These are phyloP conservation scores for Brachymystax lenok DNA, from an alignment of 2,797 vertebrate species.

Conservation along the genomic window DNA sequence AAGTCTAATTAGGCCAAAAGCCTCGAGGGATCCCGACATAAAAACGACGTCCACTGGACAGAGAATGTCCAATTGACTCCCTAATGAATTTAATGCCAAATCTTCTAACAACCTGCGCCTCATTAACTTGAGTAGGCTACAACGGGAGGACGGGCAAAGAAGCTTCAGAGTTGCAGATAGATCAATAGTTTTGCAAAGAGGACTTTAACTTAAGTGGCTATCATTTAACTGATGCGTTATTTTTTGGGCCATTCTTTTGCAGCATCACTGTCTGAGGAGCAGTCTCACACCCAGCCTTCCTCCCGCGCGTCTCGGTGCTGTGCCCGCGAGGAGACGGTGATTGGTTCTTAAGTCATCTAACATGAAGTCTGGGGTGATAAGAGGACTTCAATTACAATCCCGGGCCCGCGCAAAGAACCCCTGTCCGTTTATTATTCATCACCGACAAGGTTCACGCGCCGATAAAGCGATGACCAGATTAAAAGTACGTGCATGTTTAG, in stretches of 20 bases:
- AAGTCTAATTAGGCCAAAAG: slow-evolving; percentile 64
- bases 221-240: slow-evolving; percentile 64
- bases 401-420: slow-evolving; percentile 42
- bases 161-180: slow-evolving; percentile 65
- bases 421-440: slow-evolving; percentile 82
- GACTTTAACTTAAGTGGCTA: slow-evolving; percentile 69
- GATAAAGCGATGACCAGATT: slow-evolving; percentile 56
- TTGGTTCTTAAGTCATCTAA: slow-evolving; percentile 72
- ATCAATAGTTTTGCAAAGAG: slow-evolving; percentile 76
- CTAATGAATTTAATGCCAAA: slow-evolving; percentile 77
- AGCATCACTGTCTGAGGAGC: slow-evolving; percentile 22
- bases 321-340: slow-evolving; percentile 70
- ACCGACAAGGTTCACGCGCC: slow-evolving; percentile 61
- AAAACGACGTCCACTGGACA: slow-evolving; percentile 75
- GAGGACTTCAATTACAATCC: slow-evolving; percentile 75
- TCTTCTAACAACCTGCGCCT: slow-evolving; percentile 73
- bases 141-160: slow-evolving; percentile 76
- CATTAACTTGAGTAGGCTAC: slow-evolving; percentile 72
- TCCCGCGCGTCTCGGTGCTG: slow-evolving; percentile 57
- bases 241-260: slow-evolving; percentile 53
- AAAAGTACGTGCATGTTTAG: slow-evolving; percentile 2
- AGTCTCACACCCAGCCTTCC: slow-evolving; percentile 40
- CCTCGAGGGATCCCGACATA: slow-evolving; percentile 68
- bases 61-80: slow-evolving; percentile 75
- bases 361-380: slow-evolving; percentile 76